Conservation (phyloP, 37 sponge, comb jelly and placozoan genomes). For the Oscarella lobularis region DNA sequence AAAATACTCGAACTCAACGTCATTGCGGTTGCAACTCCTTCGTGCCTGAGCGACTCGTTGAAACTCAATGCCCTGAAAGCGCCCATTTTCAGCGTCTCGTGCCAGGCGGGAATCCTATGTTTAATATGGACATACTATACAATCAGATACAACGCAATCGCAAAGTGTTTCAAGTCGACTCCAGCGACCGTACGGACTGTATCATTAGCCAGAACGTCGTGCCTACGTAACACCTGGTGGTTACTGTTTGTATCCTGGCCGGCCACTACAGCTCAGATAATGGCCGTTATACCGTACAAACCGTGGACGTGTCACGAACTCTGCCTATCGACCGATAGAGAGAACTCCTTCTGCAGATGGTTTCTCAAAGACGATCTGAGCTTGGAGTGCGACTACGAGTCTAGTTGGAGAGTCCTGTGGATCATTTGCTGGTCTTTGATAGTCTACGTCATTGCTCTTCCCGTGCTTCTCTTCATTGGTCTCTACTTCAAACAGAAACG, state of each 20-base stretch:
- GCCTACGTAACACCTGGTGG: not conserved
- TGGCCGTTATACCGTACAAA: not conserved
- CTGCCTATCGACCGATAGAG: not conserved
- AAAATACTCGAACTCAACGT: not conserved
- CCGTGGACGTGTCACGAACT: not conserved
- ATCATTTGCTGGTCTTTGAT: not conserved
- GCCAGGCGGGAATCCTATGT: not conserved
- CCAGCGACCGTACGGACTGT: not conserved
- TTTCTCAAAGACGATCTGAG: not conserved
- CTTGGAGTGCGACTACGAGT: not conserved
- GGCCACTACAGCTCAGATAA: not conserved
- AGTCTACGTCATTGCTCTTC: not conserved
- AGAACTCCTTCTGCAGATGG: not conserved
- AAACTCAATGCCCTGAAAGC: not conserved
- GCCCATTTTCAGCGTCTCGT: not conserved
- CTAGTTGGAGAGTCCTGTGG: not conserved
- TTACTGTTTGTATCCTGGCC: not conserved
- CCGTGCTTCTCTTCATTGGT: not conserved
- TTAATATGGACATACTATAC: not conserved
- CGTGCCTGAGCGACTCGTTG: not conserved
- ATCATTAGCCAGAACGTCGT: not conserved
- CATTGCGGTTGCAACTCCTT: not conserved
- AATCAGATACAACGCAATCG: not conserved
- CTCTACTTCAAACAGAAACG: not conserved
- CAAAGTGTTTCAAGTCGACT: not conserved